Base-by-base conservation (phyloP, 2,113 vertebrate species). In the Ibidorhyncha struthersii region DNA sequence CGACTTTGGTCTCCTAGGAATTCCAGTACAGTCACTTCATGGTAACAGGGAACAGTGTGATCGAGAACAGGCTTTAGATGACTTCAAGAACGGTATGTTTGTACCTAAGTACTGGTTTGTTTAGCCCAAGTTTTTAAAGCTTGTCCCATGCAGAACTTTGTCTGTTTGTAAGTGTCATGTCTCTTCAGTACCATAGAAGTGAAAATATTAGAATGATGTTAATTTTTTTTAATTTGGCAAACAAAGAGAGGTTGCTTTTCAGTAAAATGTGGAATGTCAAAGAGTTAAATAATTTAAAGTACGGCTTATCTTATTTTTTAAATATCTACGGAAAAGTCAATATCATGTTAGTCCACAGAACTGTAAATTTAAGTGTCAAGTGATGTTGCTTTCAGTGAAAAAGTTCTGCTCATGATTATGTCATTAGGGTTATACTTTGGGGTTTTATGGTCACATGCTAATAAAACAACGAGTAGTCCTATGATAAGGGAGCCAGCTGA, bases 11-110 rank as follows among this genome's bases (percentile, higher is more conserved):
- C 98, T 99, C 47, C 98, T 96, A 36, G 99, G 99, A 74, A 92
- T 99, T 93, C 97, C 99, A 50, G 99, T 99, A n/a, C 99, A 99
- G 82, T 99, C 99, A 59, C 98, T 99, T 90, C 99, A 99, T 80
- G 99, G 99, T 32, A 98, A 99, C 92, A 98, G 99, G 76, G 99
- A 99, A 36, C 99, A 99, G 93, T 98, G 97, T 53, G 99, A 99
- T 97, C 97, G 99, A 41, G 99, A 99, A 86, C 99, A 98, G 86
- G 99, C 99, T 26, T 98, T 99, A 89, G 98, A 98, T 91, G 99
- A 99, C 96, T 99, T 99, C 91, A 99, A 98, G 97, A 98, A 98
- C 15, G 98, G 99, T 99, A 97, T 4, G 74, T 88, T 86, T 92
- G 29, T 71, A 25, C 21, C 27, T 36, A 53, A 76, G 32, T 71